phyloP scores from a whole-genome alignment of 2,888 invertebrate genomes.

The Mythimna impura region DNA sequence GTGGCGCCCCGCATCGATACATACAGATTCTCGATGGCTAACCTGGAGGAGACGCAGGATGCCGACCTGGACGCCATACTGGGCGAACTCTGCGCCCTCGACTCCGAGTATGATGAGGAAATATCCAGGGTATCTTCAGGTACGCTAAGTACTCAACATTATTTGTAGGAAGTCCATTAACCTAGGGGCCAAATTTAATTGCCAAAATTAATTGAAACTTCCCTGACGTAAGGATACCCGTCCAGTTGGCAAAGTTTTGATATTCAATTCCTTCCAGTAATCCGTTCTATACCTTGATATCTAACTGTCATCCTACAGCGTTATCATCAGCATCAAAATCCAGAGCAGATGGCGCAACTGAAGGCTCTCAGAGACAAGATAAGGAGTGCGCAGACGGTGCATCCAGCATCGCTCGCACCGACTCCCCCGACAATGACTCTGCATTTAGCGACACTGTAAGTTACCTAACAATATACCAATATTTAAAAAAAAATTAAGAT shows the following conservation, averaged over 20 bases:
- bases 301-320: constrained; percentile 61
- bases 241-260: neutral
- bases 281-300: neutral
- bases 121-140: constrained; percentile 85
- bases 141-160: constrained; percentile 51
- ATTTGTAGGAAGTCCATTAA: too few relatives aligned
- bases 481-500: neutral
- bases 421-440: constrained; percentile 99
- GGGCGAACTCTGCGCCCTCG: constrained; percentile 98
- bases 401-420: constrained; percentile 91
- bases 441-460: constrained; percentile 99
- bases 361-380: constrained; percentile 75
- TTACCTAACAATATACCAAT: constrained; percentile 65
- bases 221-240: neutral
- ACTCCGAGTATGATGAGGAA: constrained; percentile 92
- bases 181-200: neutral
- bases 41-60: constrained; percentile 98
- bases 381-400: constrained; percentile 83
- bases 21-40: constrained; percentile 98
- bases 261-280: neutral
- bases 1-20: constrained; percentile 96
- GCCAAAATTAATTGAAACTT: neutral
- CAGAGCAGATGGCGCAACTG: constrained; percentile 69
- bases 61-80: constrained; percentile 99
- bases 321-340: constrained; percentile 76